Base-by-base conservation (phyloP, 1,140 invertebrate species). In the Rhynchophorus ferrugineus region DNA sequence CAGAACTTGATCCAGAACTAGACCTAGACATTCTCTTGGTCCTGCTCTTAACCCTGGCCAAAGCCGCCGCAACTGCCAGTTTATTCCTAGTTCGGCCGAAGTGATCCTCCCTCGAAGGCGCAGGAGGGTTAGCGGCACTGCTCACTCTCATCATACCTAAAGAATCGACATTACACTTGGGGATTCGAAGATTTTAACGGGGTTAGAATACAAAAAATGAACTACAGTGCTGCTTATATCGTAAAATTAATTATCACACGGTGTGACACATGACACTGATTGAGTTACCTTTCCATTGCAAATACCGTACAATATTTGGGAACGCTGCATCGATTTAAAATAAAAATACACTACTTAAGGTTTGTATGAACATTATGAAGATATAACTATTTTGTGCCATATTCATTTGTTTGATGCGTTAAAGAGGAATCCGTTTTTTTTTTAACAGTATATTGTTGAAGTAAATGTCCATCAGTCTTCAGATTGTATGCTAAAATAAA, bases 1-100 rank as follows among this genome's bases (percentile, higher is more conserved):
- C 73, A 11, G 73, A 74, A 7, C 76, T 77, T 51, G 75, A 75
- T 7, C 68, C 66, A 9, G 66, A 68, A 16, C 62, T 65, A 16
- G 73, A 74, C 42, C 71, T 68, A 20, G 74, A 75, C 13, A 69
- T 69, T 43, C 67, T 51, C 18, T 22, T 47, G 7, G 18, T 29
- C 36, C 56, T 48, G 3, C 58, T 53, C 57, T 64, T 69, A n/a
- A 61, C 62, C 42, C 62, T 47, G 16, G 69, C 68, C 53, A 64
- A 55, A n/a, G 65, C 69, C 17, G 62, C 60, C 44, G 66, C 66
- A 49, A 46, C 62, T 0, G 64, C 68, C 37, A 69, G 50, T 56
- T 67, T 68, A 54, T 58, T 67, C 24, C 63, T 45, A 7, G 52
- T 60, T 33, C 66, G 52, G 36, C 64, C 58, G 50, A 65, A 59